Percentiles rank a stretch among this genome's conserved stretches.
Evolutionary conservation across 2,797 vertebrate genomes (phyloP).

Genomic region (Acridotheres tristis): DNA sequence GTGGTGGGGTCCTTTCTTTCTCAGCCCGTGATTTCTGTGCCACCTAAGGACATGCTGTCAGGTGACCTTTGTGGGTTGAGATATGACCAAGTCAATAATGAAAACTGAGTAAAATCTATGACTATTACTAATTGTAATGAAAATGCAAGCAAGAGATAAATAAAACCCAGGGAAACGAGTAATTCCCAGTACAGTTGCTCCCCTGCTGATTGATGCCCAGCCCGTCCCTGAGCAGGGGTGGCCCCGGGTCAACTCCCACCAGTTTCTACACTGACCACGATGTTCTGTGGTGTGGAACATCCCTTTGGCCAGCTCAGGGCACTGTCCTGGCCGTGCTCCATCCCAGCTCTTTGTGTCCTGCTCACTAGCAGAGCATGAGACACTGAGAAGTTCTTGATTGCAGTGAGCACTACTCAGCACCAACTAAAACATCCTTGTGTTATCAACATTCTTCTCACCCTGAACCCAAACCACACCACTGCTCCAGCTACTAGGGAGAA

Average conservation of each 20-base stretch:
- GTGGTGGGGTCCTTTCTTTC: background rate
- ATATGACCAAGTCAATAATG: background rate
- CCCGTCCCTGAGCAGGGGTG: background rate
- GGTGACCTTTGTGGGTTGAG: background rate
- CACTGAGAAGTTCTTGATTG: background rate
- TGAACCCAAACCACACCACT: background rate
- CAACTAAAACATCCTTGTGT: background rate
- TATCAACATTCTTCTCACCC: background rate
- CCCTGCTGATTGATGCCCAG: rapidly evolving
- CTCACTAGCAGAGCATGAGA: background rate
- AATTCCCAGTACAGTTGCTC: background rate
- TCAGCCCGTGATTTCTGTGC: background rate
- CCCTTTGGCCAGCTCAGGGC: background rate
- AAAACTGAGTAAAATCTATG: background rate
- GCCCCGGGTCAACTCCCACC: background rate
- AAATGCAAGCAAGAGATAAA: background rate
- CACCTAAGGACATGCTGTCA: background rate
- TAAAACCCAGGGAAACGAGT: background rate
- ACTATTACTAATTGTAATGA: background rate
- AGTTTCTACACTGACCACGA: background rate
- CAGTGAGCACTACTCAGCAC: background rate
- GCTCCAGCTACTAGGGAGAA: background rate
- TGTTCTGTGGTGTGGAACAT: background rate
- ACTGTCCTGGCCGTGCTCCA: rapidly evolving
- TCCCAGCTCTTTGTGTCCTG: background rate